Evolutionary conservation across 1,140 invertebrate species (phyloP), one percentile per base, ranked within the genome.

Genomic region (Aphaenogaster floridana): DNA sequence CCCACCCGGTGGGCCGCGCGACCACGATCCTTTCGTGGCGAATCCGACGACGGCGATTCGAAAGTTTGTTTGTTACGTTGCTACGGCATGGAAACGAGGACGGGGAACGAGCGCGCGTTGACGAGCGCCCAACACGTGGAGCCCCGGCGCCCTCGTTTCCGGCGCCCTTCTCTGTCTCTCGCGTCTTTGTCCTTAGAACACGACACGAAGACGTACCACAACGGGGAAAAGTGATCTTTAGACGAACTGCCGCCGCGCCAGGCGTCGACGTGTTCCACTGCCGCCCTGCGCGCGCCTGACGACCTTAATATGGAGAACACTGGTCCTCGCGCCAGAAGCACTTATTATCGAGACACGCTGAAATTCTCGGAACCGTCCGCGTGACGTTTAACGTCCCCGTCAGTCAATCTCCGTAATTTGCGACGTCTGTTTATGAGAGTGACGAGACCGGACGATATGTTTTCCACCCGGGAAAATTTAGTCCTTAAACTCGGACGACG

Each of bases 201-300:
- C 90, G 92, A 93, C 92, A 92, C 92, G 91, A 93, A 93, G 93
- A 93, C 93, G 93, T 91, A 92, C 15, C 50, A 81, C 86, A 92
- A 28, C 92, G 92, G 92, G 93, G 92, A 89, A 92, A 86, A 90
- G 85, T 79, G 85, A 92, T 91, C 79, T 89, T 87, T 88, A 91
- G 90, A 87, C 85, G 90, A 92, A 78, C 54, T 80, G 86, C 86
- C 80, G 86, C 87, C 80, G 69, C 34, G 77, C 72, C 90, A 77
- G 66, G 87, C 61, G 86, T 71, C 85, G 88, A 80, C 77, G 71
- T 87, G 86, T 83, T 48, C 57, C 69, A 34, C 68, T 52, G 54
- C 34, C 34, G 21, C 28, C 71, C 52, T 63, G 48, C 84, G 78
- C 50, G 61, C 54, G 64, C 61, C 59, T 59, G 34, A 48, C 9